phyloP scores from a whole-genome alignment of 2,113 vertebrate species.

The Raja brachyura region DNA sequence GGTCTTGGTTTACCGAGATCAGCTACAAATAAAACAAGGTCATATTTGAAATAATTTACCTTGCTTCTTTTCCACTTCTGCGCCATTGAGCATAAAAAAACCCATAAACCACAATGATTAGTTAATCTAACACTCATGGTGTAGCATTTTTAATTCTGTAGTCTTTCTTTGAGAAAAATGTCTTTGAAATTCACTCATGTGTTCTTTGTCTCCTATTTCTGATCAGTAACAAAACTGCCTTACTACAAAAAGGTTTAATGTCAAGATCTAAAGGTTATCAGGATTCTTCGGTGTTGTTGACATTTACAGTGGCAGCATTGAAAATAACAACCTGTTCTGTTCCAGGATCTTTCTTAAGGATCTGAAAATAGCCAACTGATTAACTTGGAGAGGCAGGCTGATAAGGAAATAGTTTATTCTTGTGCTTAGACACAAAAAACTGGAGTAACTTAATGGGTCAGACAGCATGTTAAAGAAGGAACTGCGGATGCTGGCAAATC shows the following conservation, averaged over 20 bases:
- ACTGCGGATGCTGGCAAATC: too few relatives aligned
- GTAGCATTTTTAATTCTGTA: background rate
- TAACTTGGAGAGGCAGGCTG: background rate
- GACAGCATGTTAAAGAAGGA: too few relatives aligned
- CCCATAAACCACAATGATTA: background rate
- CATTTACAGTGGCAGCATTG: background rate
- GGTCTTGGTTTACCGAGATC: background rate
- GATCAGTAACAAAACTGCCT: background rate
- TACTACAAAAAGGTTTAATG: background rate
- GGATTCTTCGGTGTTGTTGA: too few relatives aligned
- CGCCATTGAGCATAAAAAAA: background rate
- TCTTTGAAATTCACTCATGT: background rate
- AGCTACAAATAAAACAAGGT: background rate
- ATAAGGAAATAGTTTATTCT: background rate
- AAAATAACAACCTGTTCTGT: background rate
- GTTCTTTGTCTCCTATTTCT: background rate
- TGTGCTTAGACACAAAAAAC: too few relatives aligned
- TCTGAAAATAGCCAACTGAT: background rate
- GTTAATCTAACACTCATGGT: too few relatives aligned
- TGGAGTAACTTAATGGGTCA: too few relatives aligned
- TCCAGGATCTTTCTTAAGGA: background rate
- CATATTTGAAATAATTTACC: background rate
- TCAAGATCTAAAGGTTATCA: too few relatives aligned
- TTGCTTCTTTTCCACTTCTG: conserved; percentile 2
- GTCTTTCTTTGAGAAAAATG: too few relatives aligned